Evolutionary conservation across 2,797 vertebrate species (phyloP).

Genomic region (Anguilla megastoma): DNA sequence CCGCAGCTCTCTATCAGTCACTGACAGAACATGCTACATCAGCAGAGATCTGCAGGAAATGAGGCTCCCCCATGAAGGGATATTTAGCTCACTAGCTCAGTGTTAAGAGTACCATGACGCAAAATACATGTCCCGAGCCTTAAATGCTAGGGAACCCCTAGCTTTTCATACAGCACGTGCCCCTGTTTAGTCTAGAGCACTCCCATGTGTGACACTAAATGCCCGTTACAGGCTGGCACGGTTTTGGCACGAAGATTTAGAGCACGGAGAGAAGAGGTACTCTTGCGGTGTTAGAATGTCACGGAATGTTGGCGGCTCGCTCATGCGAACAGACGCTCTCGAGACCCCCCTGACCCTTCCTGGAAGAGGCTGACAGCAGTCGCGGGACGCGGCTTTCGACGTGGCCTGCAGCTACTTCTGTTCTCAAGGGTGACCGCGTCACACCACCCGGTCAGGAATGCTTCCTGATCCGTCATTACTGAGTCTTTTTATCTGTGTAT

Average conservation of each 20-base stretch:
- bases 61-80: not conserved
- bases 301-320: not conserved
- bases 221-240: not conserved
- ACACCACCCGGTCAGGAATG: not conserved
- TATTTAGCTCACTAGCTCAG: not conserved
- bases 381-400: not conserved
- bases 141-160: not conserved
- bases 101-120: not conserved
- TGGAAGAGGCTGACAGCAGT: not conserved
- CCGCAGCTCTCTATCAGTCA: not conserved
- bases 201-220: not conserved
- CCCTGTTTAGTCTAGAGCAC: not conserved
- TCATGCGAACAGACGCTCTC: not conserved
- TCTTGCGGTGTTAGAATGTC: not conserved
- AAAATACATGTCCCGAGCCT: not conserved
- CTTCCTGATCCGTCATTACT: not conserved
- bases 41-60: not conserved
- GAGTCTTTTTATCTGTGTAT: not conserved
- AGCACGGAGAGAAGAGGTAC: not conserved
- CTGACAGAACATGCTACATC: not conserved
- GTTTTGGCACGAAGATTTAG: not conserved
- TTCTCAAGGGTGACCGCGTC: not conserved
- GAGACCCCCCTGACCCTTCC: not conserved
- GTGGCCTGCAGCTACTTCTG: not conserved
- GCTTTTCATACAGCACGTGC: not conserved